These are phyloP conservation scores for Limnephilus auricula DNA, from an alignment of 2,888 invertebrate genomes.

Conservation along the genomic window DNA sequence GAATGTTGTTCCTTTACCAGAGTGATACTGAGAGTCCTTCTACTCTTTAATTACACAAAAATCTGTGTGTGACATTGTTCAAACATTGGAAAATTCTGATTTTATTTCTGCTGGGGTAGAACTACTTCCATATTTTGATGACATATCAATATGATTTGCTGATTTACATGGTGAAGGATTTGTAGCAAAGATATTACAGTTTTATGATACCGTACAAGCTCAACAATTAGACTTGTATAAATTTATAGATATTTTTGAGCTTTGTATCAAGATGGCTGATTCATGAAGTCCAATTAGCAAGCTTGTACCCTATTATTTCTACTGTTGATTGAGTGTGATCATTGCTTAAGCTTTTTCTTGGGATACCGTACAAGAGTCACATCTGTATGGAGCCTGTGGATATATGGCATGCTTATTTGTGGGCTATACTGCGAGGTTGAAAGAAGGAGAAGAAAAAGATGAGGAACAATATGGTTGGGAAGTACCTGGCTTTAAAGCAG, in stretches of 20 bases:
- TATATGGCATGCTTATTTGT: not conserved
- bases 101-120: not conserved
- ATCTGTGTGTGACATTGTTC: too few relatives aligned
- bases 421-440: too few relatives aligned
- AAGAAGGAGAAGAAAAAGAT: not conserved
- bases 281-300: not conserved
- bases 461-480: not conserved
- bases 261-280: not conserved
- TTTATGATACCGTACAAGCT: not conserved
- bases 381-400: not conserved
- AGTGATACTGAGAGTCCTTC: too few relatives aligned
- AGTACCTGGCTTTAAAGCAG: not conserved
- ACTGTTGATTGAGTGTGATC: not conserved
- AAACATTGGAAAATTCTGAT: not conserved
- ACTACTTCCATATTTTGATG: not conserved
- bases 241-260: not conserved
- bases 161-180: not conserved
- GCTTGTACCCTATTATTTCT: not conserved
- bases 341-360: not conserved
- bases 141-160: not conserved
- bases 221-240: not conserved
- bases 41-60: too few relatives aligned
- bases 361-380: not conserved
- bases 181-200: not conserved
- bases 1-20: too few relatives aligned